Conservation (phyloP, 1,140 invertebrate genomes). For the Akabosia matsudoensis region DNA sequence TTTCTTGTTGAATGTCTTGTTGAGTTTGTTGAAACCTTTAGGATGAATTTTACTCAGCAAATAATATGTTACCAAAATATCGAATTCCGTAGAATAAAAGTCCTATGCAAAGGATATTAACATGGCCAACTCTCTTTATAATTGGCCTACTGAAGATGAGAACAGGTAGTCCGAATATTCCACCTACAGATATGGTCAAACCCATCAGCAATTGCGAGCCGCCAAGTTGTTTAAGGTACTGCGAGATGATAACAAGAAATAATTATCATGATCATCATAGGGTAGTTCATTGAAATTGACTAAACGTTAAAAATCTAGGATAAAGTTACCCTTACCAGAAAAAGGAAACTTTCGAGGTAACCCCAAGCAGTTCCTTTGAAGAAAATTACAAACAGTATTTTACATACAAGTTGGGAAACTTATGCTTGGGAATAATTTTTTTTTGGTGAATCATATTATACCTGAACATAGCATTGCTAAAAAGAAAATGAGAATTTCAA, state of each 20-base stretch:
- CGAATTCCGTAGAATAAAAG: conserved; percentile 72
- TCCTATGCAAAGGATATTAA: conserved; percentile 75
- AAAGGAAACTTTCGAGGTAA: conserved; percentile 80
- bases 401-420: too few species aligned
- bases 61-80: conserved; percentile 60
- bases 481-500: conserved; percentile 70
- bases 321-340: conserved; percentile 68
- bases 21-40: background rate
- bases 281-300: too few species aligned
- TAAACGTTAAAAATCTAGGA: too few species aligned
- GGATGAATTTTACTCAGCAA: background rate
- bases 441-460: conserved; percentile 51
- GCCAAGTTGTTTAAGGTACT: conserved; percentile 72
- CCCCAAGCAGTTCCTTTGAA: conserved; percentile 72
- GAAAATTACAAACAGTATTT: conserved; percentile 27
- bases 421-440: too few species aligned
- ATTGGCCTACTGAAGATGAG: conserved; percentile 74
- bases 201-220: conserved; percentile 76
- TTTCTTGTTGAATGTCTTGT: background rate
- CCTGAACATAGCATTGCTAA: conserved; percentile 70
- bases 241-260: too few species aligned
- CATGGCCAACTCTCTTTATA: conserved; percentile 72
- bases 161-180: conserved; percentile 71
- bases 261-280: too few species aligned
- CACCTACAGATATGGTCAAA: conserved; percentile 74